These are phyloP conservation scores for Leucosticte australis DNA, from an alignment of 2,113 vertebrate genomes.

Conservation along the genomic window DNA sequence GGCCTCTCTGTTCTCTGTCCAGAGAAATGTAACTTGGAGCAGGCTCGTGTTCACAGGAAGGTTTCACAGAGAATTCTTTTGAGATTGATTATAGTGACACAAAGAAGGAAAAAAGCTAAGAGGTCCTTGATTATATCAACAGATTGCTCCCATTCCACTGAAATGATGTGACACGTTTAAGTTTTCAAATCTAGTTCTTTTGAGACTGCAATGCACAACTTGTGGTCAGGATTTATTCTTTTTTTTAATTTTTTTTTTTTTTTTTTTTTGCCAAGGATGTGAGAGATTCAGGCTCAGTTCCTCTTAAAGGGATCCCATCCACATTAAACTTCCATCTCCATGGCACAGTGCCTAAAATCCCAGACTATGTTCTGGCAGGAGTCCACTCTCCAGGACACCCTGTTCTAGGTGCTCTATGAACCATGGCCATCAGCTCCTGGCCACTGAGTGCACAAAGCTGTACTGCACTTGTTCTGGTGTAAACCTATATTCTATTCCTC, in stretches of 20 bases:
- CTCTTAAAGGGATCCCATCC: neutral
- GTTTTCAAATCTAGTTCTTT: neutral
- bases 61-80: neutral
- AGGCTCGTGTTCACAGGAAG: neutral
- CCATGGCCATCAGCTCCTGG: neutral
- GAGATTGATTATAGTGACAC: neutral
- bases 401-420: neutral
- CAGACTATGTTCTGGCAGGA: neutral
- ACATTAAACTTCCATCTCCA: neutral
- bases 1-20: neutral
- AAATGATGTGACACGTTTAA: neutral
- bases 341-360: neutral
- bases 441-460: neutral
- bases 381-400: neutral
- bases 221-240: fast-evolving
- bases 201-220: neutral
- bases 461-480: too few species aligned
- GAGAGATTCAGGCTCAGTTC: neutral
- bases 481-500: too few species aligned
- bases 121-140: neutral
- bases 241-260: neutral
- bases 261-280: neutral
- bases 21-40: neutral
- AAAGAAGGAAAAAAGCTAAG: neutral
- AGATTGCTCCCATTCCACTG: neutral